A percentile compares a stretch with the other conserved stretches of the same genome.
phyloP scores from a whole-genome alignment of 2,888 invertebrate genomes.

The Andrena bucephala region DNA sequence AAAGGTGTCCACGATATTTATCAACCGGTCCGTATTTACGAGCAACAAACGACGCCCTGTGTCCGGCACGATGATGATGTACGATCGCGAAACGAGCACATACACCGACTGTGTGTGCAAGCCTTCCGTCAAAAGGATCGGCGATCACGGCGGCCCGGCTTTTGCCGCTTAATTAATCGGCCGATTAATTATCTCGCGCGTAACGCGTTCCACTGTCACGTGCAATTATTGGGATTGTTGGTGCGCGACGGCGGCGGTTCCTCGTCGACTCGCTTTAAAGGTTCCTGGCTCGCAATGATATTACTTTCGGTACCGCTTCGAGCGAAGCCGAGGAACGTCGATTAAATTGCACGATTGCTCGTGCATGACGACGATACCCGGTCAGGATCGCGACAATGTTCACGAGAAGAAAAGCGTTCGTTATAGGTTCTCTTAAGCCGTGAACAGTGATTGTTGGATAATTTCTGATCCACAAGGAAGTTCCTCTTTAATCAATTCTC shows the following conservation, averaged over 20 bases:
- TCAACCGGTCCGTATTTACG: constrained; percentile 57
- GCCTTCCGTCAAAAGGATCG: constrained; percentile 46
- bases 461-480: too few species aligned
- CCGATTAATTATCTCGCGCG: constrained; percentile 69
- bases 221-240: constrained; percentile 69
- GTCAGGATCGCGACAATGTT: constrained; percentile 6
- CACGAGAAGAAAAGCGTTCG: not conserved
- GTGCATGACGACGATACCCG: constrained; percentile 25
- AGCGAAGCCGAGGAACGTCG: constrained; percentile 44
- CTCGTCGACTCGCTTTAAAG: constrained; percentile 39
- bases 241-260: constrained; percentile 46
- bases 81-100: constrained; percentile 43
- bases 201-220: constrained; percentile 60
- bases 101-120: constrained; percentile 23
- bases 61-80: constrained; percentile 48
- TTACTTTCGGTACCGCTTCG: constrained; percentile 42
- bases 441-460: not conserved
- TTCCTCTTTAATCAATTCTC: too few species aligned
- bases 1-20: constrained; percentile 23
- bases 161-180: constrained; percentile 69
- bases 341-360: constrained; percentile 54
- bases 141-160: constrained; percentile 25
- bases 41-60: constrained; percentile 57
- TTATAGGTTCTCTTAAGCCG: too few species aligned
- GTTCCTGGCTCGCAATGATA: constrained; percentile 33